Base-by-base conservation (phyloP, 2,113 vertebrate species). In the Brienomyrus brachyistius region DNA sequence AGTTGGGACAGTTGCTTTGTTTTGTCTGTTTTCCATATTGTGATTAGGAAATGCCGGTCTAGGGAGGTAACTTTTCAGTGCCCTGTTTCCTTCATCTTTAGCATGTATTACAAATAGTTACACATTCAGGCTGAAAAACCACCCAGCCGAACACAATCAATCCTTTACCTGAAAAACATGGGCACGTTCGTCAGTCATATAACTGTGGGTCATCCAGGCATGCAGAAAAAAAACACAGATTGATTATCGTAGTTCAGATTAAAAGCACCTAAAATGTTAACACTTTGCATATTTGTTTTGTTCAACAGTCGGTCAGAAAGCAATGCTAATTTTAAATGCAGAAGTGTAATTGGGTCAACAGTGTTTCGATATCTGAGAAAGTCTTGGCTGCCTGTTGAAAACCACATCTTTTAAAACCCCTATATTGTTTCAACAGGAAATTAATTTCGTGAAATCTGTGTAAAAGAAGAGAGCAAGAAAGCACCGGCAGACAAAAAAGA, bases 161-260 rank as follows among this genome's bases (percentile, higher is more conserved):
- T 11, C 89, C 66, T 51, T 11, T 56, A n/a, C 54, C 54, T 62
- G 17, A 21, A 52, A n/a, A 52, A n/a, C 50, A 74, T 7, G 66
- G 66, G 70, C 21, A 80, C 50, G 11, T n/a, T 84, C 87, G 27
- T 40, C 23, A 35, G 5, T 56, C 48, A 87, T 59, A 27, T 43
- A 23, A 74, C 21, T 77, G 23, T 51, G 66, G 48, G 85, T 17
- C 10, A 54, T 77, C 21, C 47, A 89, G 43, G 17, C 59, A 45
- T 77, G 85, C 82, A 86, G 56, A 50, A 89, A 70, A 77, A 88
- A 86, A 90, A 74, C 52, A 88, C 23, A 47, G 21, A 89, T 54
- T 80, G 88, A 88, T 50, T 86, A 88, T 62, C 27, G 40, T 91
- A 35, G 48, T 86, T 54, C 66, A 54, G 86, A 80, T 56, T 48